Evolutionary conservation across 1,140 invertebrate genomes (phyloP).

Genomic region (Zaprionus nigranus): DNA sequence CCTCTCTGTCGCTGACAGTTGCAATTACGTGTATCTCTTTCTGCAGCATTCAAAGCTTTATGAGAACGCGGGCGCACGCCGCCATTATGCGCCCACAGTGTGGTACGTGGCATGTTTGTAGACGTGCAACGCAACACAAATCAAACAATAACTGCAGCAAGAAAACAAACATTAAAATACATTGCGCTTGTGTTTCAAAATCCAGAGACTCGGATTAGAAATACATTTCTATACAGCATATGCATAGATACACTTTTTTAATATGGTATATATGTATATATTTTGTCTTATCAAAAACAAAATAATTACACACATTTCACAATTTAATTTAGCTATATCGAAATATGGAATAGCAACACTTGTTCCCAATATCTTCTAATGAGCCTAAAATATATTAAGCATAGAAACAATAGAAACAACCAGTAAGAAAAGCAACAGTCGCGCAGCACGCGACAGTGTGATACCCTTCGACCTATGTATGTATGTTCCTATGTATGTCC

Average conservation of each 20-base stretch:
- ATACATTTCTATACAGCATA: too few species aligned
- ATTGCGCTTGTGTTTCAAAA: conserved; percentile 1
- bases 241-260: too few species aligned
- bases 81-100: conserved; percentile 22
- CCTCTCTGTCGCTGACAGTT: not conserved
- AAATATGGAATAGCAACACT: too few species aligned
- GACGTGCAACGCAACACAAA: conserved; percentile 25
- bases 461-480: too few species aligned
- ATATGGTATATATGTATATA: too few species aligned
- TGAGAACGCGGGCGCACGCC: conserved; percentile 50
- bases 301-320: not conserved
- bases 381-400: conserved; percentile 15
- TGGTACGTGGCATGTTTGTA: conserved; percentile 35
- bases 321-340: not conserved
- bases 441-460: too few species aligned
- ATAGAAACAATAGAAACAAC: too few species aligned
- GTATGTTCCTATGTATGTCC: too few species aligned
- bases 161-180: conserved; percentile 18
- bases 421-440: too few species aligned
- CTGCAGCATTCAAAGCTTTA: conserved; percentile 11
- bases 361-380: not conserved
- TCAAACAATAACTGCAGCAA: conserved; percentile 43
- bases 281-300: too few species aligned
- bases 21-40: not conserved
- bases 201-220: not conserved